Evolutionary conservation across 2,797 vertebrate genomes (phyloP).

Genomic region (Etheostoma perlongum): DNA sequence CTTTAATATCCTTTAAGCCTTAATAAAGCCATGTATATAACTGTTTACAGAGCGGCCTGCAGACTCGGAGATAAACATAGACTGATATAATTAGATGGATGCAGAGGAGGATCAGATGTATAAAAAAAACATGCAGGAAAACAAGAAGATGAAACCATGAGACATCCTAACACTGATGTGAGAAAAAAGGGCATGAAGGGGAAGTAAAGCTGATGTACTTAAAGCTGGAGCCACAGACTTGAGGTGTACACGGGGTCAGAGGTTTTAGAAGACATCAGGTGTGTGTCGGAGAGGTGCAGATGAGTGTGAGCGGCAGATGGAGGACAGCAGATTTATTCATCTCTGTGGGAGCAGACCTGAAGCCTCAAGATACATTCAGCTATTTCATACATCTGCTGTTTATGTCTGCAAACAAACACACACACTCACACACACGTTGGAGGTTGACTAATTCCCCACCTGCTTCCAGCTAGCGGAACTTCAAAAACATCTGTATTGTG

Average conservation of each 20-base stretch:
- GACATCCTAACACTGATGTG: background rate
- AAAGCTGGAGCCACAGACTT: background rate
- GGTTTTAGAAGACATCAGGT: background rate
- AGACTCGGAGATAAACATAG: background rate
- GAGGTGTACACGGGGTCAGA: constrained; percentile 2
- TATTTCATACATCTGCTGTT: constrained; percentile 15
- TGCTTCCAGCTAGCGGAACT: background rate
- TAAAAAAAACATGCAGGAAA: background rate
- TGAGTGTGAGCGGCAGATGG: background rate
- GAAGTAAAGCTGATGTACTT: background rate
- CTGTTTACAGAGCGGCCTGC: background rate
- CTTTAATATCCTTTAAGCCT: background rate
- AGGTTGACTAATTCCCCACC: background rate
- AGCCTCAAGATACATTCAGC: constrained; percentile 25
- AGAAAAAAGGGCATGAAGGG: background rate
- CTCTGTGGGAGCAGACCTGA: constrained; percentile 28
- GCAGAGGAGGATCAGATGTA: constrained; percentile 24
- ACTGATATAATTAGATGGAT: constrained; percentile 8
- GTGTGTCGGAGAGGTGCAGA: background rate
- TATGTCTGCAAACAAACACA: background rate
- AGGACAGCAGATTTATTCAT: constrained; percentile 14
- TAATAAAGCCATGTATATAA: background rate
- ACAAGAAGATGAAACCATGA: background rate
- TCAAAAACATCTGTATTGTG: background rate
- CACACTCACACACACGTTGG: background rate